Evolutionary conservation across 2,113 vertebrate species (phyloP).

Genomic region (Pitta sordida): DNA sequence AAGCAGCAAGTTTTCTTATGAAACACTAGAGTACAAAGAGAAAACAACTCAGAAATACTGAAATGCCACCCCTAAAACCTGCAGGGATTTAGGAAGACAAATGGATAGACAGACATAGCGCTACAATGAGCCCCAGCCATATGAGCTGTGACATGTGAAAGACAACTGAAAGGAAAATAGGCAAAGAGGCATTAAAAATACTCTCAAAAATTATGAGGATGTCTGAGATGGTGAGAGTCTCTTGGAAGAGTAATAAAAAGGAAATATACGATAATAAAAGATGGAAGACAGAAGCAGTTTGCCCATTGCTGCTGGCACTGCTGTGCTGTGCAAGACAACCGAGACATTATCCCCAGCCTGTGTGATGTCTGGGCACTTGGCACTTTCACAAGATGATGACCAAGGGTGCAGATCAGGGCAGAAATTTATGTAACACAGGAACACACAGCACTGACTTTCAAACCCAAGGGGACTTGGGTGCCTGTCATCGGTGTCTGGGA

Average conservation of each 20-base stretch:
- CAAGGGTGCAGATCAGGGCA: neutral
- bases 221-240: neutral
- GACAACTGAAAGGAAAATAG: neutral
- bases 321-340: fast-evolving
- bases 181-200: neutral
- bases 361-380: fast-evolving
- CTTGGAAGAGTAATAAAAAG: neutral
- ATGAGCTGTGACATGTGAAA: neutral
- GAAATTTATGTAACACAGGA: neutral
- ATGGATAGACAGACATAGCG: neutral
- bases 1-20: neutral
- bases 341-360: fast-evolving
- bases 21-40: neutral
- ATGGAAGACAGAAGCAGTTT: neutral
- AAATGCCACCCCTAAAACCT: neutral
- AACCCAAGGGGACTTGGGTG: neutral
- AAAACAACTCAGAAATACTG: neutral
- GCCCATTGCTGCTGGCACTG: neutral
- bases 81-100: neutral
- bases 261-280: neutral
- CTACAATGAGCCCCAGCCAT: neutral
- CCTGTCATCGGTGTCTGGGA: neutral
- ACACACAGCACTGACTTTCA: neutral
- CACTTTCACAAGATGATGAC: fast-evolving
- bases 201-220: neutral